These are phyloP conservation scores for Orycteropus afer DNA, from an alignment of 2,113 vertebrate species.

Conservation along the genomic window DNA sequence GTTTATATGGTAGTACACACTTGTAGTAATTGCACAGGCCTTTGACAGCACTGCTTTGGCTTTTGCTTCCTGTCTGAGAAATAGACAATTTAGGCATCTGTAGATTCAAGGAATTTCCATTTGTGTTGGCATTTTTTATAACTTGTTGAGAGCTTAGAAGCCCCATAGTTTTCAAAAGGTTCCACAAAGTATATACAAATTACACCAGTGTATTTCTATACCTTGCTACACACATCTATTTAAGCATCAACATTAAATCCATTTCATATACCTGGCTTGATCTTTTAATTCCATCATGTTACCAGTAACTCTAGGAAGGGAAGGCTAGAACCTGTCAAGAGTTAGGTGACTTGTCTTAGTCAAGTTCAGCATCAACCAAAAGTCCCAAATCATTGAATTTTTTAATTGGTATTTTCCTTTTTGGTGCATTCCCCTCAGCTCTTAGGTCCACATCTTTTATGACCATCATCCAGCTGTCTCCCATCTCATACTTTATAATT, in stretches of 20 bases:
- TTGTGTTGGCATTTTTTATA: not conserved
- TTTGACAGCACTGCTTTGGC: not conserved
- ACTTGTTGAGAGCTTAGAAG: not conserved
- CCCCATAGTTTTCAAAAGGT: not conserved
- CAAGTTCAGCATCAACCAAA: not conserved
- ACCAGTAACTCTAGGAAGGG: not conserved
- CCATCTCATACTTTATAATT: not conserved
- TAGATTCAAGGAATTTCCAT: not conserved
- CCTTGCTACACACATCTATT: not conserved
- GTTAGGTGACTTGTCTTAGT: not conserved
- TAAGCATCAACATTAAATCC: not conserved
- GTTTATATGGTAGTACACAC: not conserved
- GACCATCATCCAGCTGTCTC: not conserved
- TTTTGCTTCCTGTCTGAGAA: not conserved
- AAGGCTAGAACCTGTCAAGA: not conserved
- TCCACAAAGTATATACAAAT: not conserved
- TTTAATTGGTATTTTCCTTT: not conserved
- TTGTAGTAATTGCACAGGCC: not conserved
- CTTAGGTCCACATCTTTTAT: not conserved
- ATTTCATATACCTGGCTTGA: not conserved
- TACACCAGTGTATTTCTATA: not conserved
- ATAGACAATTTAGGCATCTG: not conserved
- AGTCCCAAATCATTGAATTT: not conserved
- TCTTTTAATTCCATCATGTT: not conserved
- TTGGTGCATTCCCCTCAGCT: not conserved